Evolutionary conservation across 37 sponge, comb jelly and placozoan genomes (phyloP).

Genomic region (Aplysina aerophoba): DNA sequence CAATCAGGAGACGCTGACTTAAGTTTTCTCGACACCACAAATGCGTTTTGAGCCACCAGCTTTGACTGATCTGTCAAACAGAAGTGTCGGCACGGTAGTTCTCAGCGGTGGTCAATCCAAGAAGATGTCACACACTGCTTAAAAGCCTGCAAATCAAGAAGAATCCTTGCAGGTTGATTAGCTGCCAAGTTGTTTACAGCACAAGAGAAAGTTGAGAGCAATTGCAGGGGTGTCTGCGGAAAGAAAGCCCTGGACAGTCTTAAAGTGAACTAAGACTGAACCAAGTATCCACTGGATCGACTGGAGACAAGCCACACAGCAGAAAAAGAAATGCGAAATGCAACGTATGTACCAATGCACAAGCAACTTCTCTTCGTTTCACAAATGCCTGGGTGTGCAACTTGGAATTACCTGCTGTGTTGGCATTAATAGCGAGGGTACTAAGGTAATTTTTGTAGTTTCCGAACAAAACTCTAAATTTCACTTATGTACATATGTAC

Average conservation of each 20-base stretch:
- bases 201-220: neutral
- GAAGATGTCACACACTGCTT: slow-evolving; percentile 8
- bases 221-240: neutral
- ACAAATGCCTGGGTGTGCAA: no score
- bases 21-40: neutral
- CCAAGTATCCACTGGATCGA: neutral
- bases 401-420: no score
- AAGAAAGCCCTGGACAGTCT: neutral
- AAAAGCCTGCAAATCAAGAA: slow-evolving; percentile 7
- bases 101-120: neutral
- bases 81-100: neutral
- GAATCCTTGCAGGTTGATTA: neutral
- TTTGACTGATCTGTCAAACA: neutral
- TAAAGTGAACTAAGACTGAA: neutral
- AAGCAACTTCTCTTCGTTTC: no score
- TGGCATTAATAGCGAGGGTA: no score
- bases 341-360: neutral
- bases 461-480: no score
- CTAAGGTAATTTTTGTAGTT: no score
- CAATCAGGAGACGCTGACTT: neutral
- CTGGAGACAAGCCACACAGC: slow-evolving; percentile 8
- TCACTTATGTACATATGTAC: no score
- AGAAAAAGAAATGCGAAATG: neutral
- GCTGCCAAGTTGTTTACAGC: neutral
- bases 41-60: neutral